Base-by-base conservation (phyloP, 2,113 vertebrate genomes). In the Psammodynastes pulverulentus region DNA sequence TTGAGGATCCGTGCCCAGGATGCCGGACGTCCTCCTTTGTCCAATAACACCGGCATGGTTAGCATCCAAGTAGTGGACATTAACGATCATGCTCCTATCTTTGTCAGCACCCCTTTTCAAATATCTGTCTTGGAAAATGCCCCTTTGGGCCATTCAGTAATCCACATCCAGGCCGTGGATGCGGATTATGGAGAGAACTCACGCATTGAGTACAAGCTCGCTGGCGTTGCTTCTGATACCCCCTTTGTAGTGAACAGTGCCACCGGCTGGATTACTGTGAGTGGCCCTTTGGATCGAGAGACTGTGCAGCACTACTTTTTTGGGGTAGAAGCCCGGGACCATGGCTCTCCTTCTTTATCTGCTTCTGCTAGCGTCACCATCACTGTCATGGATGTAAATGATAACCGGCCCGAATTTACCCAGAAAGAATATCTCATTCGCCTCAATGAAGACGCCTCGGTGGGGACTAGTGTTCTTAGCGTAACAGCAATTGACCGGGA, bases 31-130 rank as follows among this genome's bases (percentile, higher is more conserved):
- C 99, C 99, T 8, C 99, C 99, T 0, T 97, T 99, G 21, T 99
- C 99, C 52, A 99, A 99, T 96, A 99, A 99, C 95, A 99, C 99
- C 0, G 99, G 99, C 91, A 98, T 99, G 96, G 98, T 98, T 0
- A 99, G 98, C 91, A 98, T 99, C 19, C 99, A 99, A 95, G 98
- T 99, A 84, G 98, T 98, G 17, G 99, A 99, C 91, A 98, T 99
- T 92, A 99, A 99, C 0, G 99, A 99, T 95, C 99, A 99, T 43
- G 97, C 98, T 0, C 99, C 99, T 5, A 99, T 99, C 91, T 99
- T 99, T 96, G 99, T 99, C 87, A 99, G 99, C 91, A 99, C 99
- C 0, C 99, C 99, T 2, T 99, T 99, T 95, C 99, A 99, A 95
- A 98, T 99, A 1, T 98, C 99, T 0, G 99, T 99, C 46, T 97